Conservation (phyloP, 2,113 vertebrate genomes). For the Calidris pygmaea region DNA sequence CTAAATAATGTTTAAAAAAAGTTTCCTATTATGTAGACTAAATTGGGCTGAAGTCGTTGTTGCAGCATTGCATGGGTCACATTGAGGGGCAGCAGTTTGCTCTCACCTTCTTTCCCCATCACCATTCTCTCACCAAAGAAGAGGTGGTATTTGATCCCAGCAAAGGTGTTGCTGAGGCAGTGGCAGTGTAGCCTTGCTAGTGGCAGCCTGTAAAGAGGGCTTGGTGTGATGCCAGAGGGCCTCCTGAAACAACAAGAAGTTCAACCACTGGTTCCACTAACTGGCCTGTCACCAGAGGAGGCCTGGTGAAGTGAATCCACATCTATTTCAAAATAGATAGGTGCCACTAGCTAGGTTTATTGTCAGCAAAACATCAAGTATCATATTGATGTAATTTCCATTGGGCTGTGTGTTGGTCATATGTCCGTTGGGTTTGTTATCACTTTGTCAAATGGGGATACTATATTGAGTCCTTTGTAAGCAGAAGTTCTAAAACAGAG, state of each 20-base stretch:
- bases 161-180: neutral
- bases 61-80: neutral
- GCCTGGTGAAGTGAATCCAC: neutral
- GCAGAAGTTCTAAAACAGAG: neutral
- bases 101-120: neutral
- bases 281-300: rapidly evolving
- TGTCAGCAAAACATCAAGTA: neutral
- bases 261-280: neutral
- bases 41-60: neutral
- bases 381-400: neutral
- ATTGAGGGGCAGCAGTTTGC: neutral
- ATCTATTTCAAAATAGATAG: neutral
- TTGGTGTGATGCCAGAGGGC: neutral
- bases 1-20: neutral
- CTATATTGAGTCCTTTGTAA: neutral
- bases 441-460: neutral
- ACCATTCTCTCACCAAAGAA: neutral
- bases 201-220: neutral
- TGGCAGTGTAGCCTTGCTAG: neutral
- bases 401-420: neutral
- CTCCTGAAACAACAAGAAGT: neutral
- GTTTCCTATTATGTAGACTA: neutral
- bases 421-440: neutral
- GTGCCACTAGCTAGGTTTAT: neutral
- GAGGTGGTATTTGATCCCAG: neutral